A percentile compares a stretch with the other conserved stretches of the same genome.
Conservation (phyloP, 2,888 invertebrate species). For the Cylindroiulus punctatus region DNA sequence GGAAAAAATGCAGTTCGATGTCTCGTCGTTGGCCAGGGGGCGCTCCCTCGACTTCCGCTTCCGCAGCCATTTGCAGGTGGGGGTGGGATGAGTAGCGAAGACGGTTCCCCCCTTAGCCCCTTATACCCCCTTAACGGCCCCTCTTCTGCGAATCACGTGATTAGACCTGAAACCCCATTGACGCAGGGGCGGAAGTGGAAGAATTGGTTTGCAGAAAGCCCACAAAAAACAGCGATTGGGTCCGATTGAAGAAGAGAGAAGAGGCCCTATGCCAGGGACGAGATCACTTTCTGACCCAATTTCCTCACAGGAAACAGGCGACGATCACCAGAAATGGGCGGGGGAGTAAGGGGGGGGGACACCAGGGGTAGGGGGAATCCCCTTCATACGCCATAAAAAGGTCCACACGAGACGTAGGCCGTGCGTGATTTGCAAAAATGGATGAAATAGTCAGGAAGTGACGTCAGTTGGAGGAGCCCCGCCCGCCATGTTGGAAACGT, state of each 20-base stretch:
- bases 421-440: no score
- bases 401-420: no score
- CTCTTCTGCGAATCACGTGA: no score
- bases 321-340: neutral
- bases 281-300: constrained; percentile 48
- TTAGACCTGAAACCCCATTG: neutral
- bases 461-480: neutral
- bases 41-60: no score
- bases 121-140: no score
- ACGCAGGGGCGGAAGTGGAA: neutral
- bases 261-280: neutral
- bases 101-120: neutral
- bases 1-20: no score
- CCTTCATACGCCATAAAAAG: no score
- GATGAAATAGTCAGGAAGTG: no score
- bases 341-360: neutral
- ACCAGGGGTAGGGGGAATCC: neutral
- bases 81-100: neutral
- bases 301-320: constrained; percentile 38
- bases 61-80: neutral
- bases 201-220: neutral
- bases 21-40: no score
- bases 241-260: neutral
- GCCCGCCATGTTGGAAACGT: neutral
- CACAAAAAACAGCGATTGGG: neutral